Percentiles rank a stretch among this genome's conserved stretches.
These are phyloP conservation scores for Chaetura pelagica DNA, from an alignment of 2,113 vertebrate genomes.

Conservation along the genomic window DNA sequence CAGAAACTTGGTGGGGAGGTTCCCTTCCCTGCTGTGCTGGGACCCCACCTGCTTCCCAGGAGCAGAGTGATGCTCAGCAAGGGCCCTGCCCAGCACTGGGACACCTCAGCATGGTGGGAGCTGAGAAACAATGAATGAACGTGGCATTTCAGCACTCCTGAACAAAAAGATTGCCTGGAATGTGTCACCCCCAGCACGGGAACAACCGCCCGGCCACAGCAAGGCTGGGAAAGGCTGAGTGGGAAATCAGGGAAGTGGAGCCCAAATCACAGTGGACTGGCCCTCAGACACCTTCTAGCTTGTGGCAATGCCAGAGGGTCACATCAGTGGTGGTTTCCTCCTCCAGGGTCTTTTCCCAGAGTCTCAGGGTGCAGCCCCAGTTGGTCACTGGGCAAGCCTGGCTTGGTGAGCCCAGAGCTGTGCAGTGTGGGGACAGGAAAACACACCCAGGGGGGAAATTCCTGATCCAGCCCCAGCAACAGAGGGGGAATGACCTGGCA, in stretches of 20 bases:
- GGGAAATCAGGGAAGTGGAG: background rate
- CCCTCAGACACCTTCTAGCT: background rate
- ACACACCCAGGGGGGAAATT: background rate
- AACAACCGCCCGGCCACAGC: background rate
- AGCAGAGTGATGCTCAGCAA: background rate
- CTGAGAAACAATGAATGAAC: background rate
- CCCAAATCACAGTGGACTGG: background rate
- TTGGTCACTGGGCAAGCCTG: background rate
- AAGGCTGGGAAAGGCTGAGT: background rate
- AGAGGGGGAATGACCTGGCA: background rate
- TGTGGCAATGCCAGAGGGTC: fast-evolving
- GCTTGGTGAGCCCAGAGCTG: background rate
- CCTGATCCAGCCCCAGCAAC: background rate
- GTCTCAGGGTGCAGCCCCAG: background rate
- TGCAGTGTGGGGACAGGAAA: background rate
- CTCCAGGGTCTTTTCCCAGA: background rate
- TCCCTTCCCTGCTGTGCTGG: background rate
- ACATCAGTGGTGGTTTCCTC: background rate
- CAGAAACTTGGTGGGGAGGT: fast-evolving
- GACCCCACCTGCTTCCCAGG: background rate
- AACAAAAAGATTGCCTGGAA: background rate
- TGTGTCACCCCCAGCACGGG: background rate
- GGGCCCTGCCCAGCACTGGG: fast-evolving
- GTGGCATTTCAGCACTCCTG: background rate
- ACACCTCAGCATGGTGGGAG: fast-evolving